Base-by-base conservation (phyloP, 2,888 invertebrate genomes). In the Cyrtodaria siliqua region DNA sequence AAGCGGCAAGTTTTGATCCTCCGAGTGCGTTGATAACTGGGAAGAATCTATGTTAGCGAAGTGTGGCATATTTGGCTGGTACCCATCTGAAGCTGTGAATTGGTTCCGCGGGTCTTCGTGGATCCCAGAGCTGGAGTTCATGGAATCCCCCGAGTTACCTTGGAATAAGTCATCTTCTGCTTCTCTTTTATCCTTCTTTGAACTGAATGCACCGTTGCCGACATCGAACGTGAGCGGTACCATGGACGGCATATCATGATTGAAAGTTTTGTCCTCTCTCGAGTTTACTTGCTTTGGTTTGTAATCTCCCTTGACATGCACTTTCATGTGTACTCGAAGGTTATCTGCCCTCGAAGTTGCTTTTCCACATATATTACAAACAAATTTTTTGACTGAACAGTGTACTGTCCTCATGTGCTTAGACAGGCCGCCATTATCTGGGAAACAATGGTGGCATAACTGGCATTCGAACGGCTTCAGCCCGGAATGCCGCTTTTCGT, bases 401-500 rank as follows among this genome's bases (percentile, higher is more conserved):
- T 92, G 91, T 12, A 92, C 89, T 14, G 91, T 89, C 50, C 85
- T 84, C 42, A 78, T 82, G 68, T 92, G 91, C 63, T 92, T 92
- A 6, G 87, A 84, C 29, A 91, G 70, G 0, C 91, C 91, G 6
- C 90, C 91, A 66, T 91, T 91, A 63, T 90, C 90, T 1, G 90
- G 91, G 63, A 91, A 92, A 20, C 84, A 78, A 53, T 88, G 89
- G 2, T 82, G 81, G 82, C 91, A 92, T 0, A 80, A 61, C 6
- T 76, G 29, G 72, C 91, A 92, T 26, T 75, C 77, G 72, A 83
- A 89, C 20, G 87, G 86, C 29, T 85, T 87, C 4, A 85, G 70
- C 0, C 85, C 86, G 2, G 82, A 67, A 66, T 92, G 91, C 9
- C 91, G 86, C 20, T 82, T 83, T 60, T 86, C 83, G 76, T 92